phyloP scores from a whole-genome alignment of 1,140 invertebrate genomes.

The Hypsibius dujardini region DNA sequence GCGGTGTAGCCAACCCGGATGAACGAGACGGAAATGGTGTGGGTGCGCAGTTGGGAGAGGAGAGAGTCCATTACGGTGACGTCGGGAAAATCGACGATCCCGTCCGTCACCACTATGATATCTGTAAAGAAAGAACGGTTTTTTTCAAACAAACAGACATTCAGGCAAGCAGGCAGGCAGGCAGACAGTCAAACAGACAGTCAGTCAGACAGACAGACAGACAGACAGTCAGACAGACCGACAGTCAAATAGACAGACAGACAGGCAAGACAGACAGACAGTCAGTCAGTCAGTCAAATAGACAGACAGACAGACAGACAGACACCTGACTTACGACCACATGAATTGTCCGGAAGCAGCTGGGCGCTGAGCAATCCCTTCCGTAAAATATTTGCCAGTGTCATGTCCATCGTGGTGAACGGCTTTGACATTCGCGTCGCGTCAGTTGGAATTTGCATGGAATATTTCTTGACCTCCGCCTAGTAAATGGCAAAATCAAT shows the following conservation, averaged over 20 bases:
- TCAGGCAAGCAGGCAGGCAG: too few relatives aligned
- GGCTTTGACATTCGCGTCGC: background rate
- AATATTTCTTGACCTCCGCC: background rate
- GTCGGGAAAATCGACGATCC: constrained; percentile 57
- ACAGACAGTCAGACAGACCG: too few relatives aligned
- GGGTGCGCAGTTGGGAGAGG: constrained; percentile 52
- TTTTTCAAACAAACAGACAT: too few relatives aligned
- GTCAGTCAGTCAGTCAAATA: too few relatives aligned
- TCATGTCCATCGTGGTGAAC: constrained; percentile 43
- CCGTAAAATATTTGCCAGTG: constrained; percentile 58
- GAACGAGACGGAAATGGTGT: constrained; percentile 60
- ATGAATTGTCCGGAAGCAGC: constrained; percentile 56
- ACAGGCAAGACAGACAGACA: too few relatives aligned
- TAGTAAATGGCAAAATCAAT: background rate
- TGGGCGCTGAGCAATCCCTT: constrained; percentile 59
- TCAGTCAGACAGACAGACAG: too few relatives aligned
- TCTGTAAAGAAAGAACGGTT: constrained; percentile 36
- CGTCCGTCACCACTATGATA: constrained; percentile 61
- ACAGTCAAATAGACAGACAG: too few relatives aligned
- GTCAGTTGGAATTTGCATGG: background rate
- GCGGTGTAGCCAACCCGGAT: constrained; percentile 37
- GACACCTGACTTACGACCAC: constrained; percentile 43
- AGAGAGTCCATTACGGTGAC: constrained; percentile 51
- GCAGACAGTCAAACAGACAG: too few relatives aligned
- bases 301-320: too few relatives aligned